Base-by-base conservation (phyloP, 2,797 vertebrate species). In the Brotula barbata region DNA sequence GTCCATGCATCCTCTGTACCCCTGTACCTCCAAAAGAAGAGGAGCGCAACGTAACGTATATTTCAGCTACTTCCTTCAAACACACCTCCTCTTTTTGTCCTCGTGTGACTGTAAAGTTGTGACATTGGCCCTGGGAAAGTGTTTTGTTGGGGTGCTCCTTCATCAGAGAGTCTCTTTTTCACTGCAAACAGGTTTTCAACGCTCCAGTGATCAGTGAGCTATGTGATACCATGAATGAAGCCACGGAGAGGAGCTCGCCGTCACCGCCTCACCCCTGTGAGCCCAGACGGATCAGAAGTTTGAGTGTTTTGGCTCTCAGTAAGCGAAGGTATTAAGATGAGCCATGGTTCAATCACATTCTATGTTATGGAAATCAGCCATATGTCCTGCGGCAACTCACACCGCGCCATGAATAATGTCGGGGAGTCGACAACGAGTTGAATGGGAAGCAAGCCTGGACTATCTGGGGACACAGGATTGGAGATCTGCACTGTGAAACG, bases 31-130 rank as follows among this genome's bases (percentile, higher is more conserved):
- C 63, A 4, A 77, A 87, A 67, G 82, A 71, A 77, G 75, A 81
- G 57, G 72, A 78, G 52, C 77, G 48, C 31, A 62, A 86, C 88
- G 77, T 90, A 84, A 89, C 88, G 83, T 88, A 87, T 88, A 85
- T 89, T 90, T 90, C 64, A 87, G 64, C 47, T 73, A 43, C 72
- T 82, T 87, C 73, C 68, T 63, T 82, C 64, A 61, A 68, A 6
- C 71, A 76, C 74, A 73, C 62, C 73, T 67, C 20, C 20, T 33
- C 60, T 47, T 23, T 45, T 41, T 40, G 50, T 16, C 33, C 57
- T 51, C 58, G 6, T 66, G 31, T 58, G 65, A 58, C 72, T 43
- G 40, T 58, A 68, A 62, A 76, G 75, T 78, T 55, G 58, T 85
- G 77, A 85, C 77, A 77, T 53, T 28, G 40, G 75, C 60, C 67